Conservation (phyloP, 2,888 invertebrate species). For the Lycia hirtaria region DNA sequence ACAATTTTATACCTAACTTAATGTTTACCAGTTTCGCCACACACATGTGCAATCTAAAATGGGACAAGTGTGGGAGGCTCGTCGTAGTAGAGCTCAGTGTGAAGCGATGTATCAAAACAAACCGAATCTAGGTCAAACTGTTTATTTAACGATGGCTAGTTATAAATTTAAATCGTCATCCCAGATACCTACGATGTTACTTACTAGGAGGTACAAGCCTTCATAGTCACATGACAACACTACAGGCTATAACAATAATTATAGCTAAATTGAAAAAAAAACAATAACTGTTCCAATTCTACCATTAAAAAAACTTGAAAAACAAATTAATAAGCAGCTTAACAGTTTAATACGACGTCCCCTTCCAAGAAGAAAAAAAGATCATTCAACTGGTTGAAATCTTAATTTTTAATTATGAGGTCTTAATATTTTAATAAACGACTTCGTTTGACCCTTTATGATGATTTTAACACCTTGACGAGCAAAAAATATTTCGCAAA, state of each 20-base stretch:
- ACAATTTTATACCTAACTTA: constrained; percentile 37
- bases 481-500: constrained; percentile 64
- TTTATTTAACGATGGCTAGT: constrained; percentile 14
- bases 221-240: background rate
- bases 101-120: constrained; percentile 68
- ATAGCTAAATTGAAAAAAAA: too few species aligned
- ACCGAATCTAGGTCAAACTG: constrained; percentile 62
- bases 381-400: constrained; percentile 44
- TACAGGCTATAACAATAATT: too few species aligned
- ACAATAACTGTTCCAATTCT: too few species aligned
- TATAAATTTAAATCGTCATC: constrained; percentile 14
- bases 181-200: background rate
- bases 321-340: constrained; percentile 69
- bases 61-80: constrained; percentile 78
- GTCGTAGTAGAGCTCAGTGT: constrained; percentile 47
- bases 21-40: constrained; percentile 58
- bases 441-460: constrained; percentile 60
- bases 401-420: constrained; percentile 77
- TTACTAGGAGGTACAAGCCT: background rate
- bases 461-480: constrained; percentile 68
- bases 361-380: constrained; percentile 47
- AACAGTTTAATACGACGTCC: constrained; percentile 47
- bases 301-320: background rate
- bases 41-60: constrained; percentile 76
- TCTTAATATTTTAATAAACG: constrained; percentile 60